Percentiles rank a stretch among this genome's conserved stretches.
phyloP scores from a whole-genome alignment of 2,888 invertebrate species.

The Linnaemya vulpina region DNA sequence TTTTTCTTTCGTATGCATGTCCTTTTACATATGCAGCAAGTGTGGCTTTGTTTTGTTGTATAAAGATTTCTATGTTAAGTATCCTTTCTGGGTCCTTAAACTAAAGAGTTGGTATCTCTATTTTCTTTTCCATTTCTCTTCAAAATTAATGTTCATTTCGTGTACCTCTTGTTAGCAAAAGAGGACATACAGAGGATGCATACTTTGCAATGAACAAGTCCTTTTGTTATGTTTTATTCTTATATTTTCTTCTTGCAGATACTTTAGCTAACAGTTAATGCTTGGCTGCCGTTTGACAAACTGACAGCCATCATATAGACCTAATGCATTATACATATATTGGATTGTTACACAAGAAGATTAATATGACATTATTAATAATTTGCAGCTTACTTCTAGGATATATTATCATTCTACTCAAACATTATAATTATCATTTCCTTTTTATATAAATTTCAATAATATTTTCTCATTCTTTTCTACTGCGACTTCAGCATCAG shows the following conservation, averaged over 20 bases:
- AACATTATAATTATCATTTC: conserved; percentile 68
- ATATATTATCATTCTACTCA: conserved; percentile 67
- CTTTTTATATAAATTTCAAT: conserved; percentile 62
- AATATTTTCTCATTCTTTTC: conserved; percentile 56
- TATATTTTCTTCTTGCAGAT: conserved; percentile 33
- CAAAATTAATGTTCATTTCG: conserved; percentile 56
- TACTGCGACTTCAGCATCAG: conserved; percentile 29
- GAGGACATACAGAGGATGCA: conserved; percentile 1
- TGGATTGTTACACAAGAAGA: conserved; percentile 73
- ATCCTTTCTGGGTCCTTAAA: conserved; percentile 35
- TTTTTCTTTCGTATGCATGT: background rate
- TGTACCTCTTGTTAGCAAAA: conserved; percentile 35
- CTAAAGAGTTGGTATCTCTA: conserved; percentile 22
- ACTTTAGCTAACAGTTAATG: conserved; percentile 61
- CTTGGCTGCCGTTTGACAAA: conserved; percentile 66
- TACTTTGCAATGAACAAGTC: conserved; percentile 59
- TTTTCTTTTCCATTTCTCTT: conserved; percentile 19
- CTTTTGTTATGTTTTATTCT: conserved; percentile 48
- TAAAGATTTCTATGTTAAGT: conserved; percentile 50
- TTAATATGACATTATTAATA: conserved; percentile 82
- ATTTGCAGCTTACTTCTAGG: conserved; percentile 80
- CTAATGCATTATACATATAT: conserved; percentile 79
- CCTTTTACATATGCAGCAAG: background rate
- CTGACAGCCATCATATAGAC: conserved; percentile 74
- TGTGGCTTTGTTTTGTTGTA: conserved; percentile 31